Percentiles rank a stretch among this genome's conserved stretches.
Conservation (phyloP, 2,113 vertebrate genomes). For the Otis tarda region DNA sequence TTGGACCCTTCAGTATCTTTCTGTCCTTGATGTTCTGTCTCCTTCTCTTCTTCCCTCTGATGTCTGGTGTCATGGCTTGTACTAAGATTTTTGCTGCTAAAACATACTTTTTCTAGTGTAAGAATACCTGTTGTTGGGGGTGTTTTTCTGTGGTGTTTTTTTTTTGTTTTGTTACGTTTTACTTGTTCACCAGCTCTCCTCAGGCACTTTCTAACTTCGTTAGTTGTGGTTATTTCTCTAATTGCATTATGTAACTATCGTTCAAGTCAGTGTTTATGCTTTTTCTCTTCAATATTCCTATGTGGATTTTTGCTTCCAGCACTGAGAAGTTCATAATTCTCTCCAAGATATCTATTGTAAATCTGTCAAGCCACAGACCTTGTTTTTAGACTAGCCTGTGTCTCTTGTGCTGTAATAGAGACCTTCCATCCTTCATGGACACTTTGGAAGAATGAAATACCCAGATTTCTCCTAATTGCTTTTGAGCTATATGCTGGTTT, state of each 20-base stretch:
- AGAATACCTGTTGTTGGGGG: neutral
- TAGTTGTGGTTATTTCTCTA: neutral
- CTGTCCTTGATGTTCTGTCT: neutral
- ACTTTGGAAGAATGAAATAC: neutral
- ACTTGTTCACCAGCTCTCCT: neutral
- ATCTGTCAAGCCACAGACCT: neutral
- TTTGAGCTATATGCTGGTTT: neutral
- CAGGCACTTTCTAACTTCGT: neutral
- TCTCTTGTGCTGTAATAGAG: neutral
- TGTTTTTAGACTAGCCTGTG: neutral
- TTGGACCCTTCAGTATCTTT: neutral
- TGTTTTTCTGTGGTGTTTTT: too few relatives aligned
- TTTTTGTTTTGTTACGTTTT: too few relatives aligned
- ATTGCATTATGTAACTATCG: neutral
- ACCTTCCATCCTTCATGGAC: neutral
- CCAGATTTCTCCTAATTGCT: neutral
- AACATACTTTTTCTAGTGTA: neutral
- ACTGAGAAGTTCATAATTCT: neutral
- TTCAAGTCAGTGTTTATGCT: neutral
- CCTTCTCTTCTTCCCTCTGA: neutral
- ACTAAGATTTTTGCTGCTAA: neutral
- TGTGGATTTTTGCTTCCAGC: neutral
- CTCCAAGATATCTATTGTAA: neutral
- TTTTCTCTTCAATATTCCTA: neutral
- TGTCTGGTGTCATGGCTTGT: neutral